Conservation (phyloP, 2,888 invertebrate genomes). For the Catonia carolina region DNA sequence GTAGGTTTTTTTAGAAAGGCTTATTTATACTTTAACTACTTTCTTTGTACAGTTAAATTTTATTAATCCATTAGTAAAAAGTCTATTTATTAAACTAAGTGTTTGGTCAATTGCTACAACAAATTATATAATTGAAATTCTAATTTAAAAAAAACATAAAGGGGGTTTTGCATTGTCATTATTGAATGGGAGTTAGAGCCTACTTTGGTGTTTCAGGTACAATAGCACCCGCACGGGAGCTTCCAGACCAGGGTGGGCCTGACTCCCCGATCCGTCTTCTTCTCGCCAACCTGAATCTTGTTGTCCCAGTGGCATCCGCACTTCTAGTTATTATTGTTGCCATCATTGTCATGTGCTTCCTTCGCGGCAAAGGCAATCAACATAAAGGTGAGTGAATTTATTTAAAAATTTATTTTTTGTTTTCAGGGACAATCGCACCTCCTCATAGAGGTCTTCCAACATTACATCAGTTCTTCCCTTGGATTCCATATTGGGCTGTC, state of each 20-base stretch:
- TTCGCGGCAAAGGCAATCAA: constrained; percentile 74
- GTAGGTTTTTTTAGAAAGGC: no score
- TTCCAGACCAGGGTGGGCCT: constrained; percentile 60
- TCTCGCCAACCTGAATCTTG: constrained; percentile 84
- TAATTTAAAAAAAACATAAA: not conserved
- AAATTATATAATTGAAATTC: not conserved
- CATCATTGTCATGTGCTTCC: constrained; percentile 86
- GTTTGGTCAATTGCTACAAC: no score
- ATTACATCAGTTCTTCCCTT: constrained; percentile 54
- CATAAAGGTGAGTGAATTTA: constrained; percentile 65
- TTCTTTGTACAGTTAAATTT: no score
- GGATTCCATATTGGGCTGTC: constrained; percentile 82
- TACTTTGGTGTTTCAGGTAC: constrained; percentile 76
- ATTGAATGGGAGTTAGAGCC: no score
- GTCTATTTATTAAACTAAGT: no score
- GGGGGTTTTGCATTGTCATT: not conserved
- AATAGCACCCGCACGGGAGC: constrained; percentile 83
- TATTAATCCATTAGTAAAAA: no score
- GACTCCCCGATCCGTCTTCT: constrained; percentile 71
- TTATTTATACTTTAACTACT: no score
- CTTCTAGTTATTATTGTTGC: constrained; percentile 89
- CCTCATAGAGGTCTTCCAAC: constrained; percentile 52
- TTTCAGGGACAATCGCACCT: constrained; percentile 73
- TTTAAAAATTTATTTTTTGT: constrained; percentile 37
- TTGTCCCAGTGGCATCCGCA: constrained; percentile 88